Evolutionary conservation across 2,888 invertebrate species (phyloP).

Genomic region (Sarcophaga rosellei): DNA sequence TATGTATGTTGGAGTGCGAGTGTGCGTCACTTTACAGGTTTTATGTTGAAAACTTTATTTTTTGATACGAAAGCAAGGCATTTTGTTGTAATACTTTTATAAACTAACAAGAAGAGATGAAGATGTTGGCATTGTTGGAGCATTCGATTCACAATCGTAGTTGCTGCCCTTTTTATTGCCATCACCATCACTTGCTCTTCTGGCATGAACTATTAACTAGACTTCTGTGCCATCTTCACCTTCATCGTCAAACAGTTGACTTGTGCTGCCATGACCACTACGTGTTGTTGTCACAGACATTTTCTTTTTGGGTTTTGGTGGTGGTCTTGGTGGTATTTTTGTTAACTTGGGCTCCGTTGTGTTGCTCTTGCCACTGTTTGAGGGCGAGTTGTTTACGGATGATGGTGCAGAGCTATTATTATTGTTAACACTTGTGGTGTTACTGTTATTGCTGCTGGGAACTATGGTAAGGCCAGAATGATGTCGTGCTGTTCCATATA

Average conservation of each 20-base stretch:
- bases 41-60: too few species aligned
- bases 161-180: slow-evolving; percentile 50
- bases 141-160: slow-evolving; percentile 63
- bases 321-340: slow-evolving; percentile 91
- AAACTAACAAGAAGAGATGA: slow-evolving; percentile 56
- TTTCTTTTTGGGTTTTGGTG: slow-evolving; percentile 92
- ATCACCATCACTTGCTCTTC: slow-evolving; percentile 16
- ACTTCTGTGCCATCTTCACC: slow-evolving; percentile 95
- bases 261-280: slow-evolving; percentile 82
- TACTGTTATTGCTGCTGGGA: slow-evolving; percentile 71
- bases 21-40: slow-evolving; percentile 4
- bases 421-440: slow-evolving; percentile 63
- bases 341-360: slow-evolving; percentile 79
- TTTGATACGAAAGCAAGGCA: slow-evolving; percentile 50
- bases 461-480: slow-evolving; percentile 77
- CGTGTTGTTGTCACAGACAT: slow-evolving; percentile 86
- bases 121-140: slow-evolving; percentile 60
- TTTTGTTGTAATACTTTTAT: slow-evolving; percentile 42
- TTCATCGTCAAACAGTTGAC: slow-evolving; percentile 92
- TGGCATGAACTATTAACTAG: slow-evolving; percentile 80
- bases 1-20: too few species aligned
- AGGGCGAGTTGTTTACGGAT: slow-evolving; percentile 84
- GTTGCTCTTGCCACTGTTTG: slow-evolving; percentile 67
- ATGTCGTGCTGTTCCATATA: slow-evolving; percentile 77
- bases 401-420: slow-evolving; percentile 81